Conservation (phyloP, 2,113 vertebrate species). For the Cyanoramphus novaezelandiae region DNA sequence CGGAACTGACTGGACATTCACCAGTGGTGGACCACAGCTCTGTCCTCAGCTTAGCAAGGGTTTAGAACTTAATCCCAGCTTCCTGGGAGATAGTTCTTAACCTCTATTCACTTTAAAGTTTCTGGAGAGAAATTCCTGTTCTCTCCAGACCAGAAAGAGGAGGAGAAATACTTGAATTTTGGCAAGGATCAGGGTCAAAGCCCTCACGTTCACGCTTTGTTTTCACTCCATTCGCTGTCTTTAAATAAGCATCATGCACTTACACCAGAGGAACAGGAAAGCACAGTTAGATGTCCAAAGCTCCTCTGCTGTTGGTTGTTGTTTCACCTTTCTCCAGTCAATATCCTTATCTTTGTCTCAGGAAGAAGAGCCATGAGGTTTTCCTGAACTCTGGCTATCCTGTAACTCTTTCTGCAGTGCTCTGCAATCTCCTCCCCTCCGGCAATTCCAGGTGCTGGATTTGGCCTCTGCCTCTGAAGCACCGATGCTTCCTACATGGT, state of each 20-base stretch:
- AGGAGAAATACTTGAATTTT: neutral
- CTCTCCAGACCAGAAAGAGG: neutral
- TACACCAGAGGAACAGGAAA: conserved; percentile 1
- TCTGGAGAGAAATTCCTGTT: neutral
- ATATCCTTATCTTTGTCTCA: conserved; percentile 47
- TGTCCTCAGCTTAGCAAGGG: neutral
- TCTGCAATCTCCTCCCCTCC: neutral
- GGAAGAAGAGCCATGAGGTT: conserved; percentile 33
- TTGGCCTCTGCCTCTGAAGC: conserved; percentile 17
- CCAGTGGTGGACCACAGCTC: neutral
- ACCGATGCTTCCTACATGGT: neutral
- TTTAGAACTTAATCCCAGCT: neutral
- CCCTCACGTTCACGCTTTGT: neutral
- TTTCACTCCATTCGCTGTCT: neutral
- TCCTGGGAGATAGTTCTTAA: neutral
- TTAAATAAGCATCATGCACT: neutral
- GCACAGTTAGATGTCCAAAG: conserved; percentile 9
- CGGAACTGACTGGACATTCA: neutral
- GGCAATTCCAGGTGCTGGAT: neutral
- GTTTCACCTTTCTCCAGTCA: conserved; percentile 53
- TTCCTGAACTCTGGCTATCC: conserved; percentile 43
- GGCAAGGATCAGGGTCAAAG: neutral
- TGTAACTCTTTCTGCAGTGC: conserved; percentile 31
- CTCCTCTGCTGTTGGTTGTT: conserved; percentile 17
- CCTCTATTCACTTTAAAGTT: neutral